A percentile compares a stretch with the other conserved stretches of the same genome.
Evolutionary conservation across 2,113 vertebrate genomes (phyloP).

Genomic region (Ceyx melanurus): DNA sequence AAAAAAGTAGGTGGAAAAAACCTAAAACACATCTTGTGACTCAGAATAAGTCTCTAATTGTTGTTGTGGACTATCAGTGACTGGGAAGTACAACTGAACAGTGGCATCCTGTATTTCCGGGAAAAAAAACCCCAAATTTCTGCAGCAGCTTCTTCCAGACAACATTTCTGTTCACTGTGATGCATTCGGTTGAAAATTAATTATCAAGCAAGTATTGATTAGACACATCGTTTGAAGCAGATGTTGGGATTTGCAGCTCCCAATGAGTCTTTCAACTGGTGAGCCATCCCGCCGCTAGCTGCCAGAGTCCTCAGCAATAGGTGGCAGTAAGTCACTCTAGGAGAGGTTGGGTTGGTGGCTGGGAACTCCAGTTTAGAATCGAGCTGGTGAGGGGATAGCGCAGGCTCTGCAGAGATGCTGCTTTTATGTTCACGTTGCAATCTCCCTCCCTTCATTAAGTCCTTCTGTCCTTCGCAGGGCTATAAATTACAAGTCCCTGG

Average conservation of each 20-base stretch:
- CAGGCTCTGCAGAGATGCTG: neutral
- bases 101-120: neutral
- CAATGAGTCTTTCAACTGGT: rapidly evolving
- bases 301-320: rapidly evolving
- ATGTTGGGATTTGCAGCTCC: rapidly evolving
- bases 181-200: neutral
- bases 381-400: neutral
- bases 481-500: neutral
- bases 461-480: neutral
- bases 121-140: neutral
- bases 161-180: neutral
- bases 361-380: neutral
- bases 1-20: neutral
- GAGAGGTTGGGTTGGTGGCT: neutral
- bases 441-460: neutral
- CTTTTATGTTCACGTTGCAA: neutral
- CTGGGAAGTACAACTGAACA: neutral
- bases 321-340: neutral
- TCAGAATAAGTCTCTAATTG: neutral
- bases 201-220: neutral
- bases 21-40: neutral
- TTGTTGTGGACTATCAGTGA: neutral
- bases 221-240: neutral
- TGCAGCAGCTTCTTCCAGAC: neutral
- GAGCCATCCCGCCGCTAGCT: rapidly evolving